Percentiles rank a stretch among this genome's conserved stretches.
These are phyloP conservation scores for Natator depressus DNA, from an alignment of 2,113 vertebrate species.

Conservation along the genomic window DNA sequence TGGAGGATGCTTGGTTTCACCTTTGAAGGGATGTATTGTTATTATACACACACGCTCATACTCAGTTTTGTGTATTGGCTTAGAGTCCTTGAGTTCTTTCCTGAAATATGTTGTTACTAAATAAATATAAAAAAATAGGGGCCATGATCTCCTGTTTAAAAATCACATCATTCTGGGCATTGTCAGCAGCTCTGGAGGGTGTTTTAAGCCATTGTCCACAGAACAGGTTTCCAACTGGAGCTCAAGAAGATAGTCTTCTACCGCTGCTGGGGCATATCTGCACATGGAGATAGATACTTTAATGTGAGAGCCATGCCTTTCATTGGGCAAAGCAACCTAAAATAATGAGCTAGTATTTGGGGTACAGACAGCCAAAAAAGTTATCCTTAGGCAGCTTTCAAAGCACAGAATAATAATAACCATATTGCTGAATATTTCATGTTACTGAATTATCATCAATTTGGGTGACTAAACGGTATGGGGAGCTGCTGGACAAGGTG, in stretches of 20 bases:
- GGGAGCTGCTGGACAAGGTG: neutral
- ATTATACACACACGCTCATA: neutral
- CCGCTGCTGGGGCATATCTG: neutral
- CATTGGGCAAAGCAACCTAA: neutral
- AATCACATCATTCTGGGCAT: slow-evolving; percentile 11
- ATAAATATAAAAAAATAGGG: neutral
- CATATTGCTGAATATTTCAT: neutral
- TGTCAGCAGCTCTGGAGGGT: slow-evolving; percentile 6
- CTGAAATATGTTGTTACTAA: slow-evolving; percentile 27
- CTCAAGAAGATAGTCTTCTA: neutral
- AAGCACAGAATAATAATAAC: neutral
- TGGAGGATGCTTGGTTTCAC: slow-evolving; percentile 5
- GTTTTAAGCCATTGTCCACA: neutral
- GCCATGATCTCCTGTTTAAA: slow-evolving; percentile 39
- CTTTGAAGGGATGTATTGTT: neutral
- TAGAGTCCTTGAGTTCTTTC: slow-evolving; percentile 29
- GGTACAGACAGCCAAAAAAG: neutral
- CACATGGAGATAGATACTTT: neutral
- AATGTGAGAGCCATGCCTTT: neutral
- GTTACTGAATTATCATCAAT: neutral
- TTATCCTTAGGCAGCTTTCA: neutral
- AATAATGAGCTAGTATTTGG: neutral
- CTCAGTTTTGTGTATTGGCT: slow-evolving; percentile 35
- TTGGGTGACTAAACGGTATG: neutral
- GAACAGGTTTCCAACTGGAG: slow-evolving; percentile 8